Conservation (phyloP, 2,113 vertebrate genomes). For the Pipra filicauda region DNA sequence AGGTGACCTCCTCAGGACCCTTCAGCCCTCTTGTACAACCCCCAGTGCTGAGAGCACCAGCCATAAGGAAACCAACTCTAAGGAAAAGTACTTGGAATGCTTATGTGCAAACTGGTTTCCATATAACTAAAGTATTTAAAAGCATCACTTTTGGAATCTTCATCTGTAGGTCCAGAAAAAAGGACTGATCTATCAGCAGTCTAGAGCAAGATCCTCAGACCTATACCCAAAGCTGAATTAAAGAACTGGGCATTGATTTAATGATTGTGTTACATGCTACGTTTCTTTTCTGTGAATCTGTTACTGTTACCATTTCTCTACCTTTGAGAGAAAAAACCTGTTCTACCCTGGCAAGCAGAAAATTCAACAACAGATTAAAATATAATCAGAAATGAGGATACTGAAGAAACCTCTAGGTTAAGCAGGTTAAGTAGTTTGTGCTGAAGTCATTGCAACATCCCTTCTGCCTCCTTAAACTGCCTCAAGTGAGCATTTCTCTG, state of each 20-base stretch:
- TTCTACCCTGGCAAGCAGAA: not conserved
- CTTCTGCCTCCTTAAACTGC: not conserved
- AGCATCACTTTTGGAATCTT: not conserved
- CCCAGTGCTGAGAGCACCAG: not conserved
- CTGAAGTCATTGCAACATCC: not conserved
- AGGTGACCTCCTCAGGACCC: not conserved
- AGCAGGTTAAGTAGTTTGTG: not conserved
- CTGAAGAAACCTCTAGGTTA: not conserved
- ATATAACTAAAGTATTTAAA: not conserved
- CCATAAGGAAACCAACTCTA: no score
- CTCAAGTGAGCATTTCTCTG: not conserved
- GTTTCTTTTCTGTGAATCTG: not conserved
- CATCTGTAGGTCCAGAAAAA: not conserved
- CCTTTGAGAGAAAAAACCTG: not conserved
- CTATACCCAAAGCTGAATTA: not conserved
- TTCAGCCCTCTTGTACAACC: not conserved
- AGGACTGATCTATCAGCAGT: not conserved
- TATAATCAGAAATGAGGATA: not conserved
- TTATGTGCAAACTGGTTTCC: not conserved
- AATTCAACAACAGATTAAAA: not conserved
- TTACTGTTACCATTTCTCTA: not conserved
- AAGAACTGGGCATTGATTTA: rapidly evolving
- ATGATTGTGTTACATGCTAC: not conserved
- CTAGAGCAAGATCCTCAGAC: not conserved
- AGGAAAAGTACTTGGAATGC: not conserved